A percentile compares a stretch with the other conserved stretches of the same genome.
These are phyloP conservation scores for Mimas tiliae DNA, from an alignment of 2,888 invertebrate genomes.

Conservation along the genomic window DNA sequence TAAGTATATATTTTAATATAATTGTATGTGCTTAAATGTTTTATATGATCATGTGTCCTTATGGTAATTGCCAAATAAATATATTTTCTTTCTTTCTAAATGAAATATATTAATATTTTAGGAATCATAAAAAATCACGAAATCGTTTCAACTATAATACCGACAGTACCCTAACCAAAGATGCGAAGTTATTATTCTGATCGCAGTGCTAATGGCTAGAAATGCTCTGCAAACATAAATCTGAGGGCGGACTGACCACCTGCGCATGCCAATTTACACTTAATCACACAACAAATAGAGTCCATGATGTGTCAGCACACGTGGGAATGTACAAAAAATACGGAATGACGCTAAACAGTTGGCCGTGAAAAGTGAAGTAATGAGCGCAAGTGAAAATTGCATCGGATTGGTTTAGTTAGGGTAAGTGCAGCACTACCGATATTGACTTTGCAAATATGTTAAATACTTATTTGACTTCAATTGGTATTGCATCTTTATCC, in stretches of 20 bases:
- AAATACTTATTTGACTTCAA: neutral
- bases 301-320: constrained; percentile 15
- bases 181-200: constrained; percentile 36
- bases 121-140: neutral
- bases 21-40: no score
- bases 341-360: constrained; percentile 21
- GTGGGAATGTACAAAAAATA: neutral
- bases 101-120: no score
- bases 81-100: no score
- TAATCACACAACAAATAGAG: constrained; percentile 13
- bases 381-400: constrained; percentile 22
- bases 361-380: constrained; percentile 20
- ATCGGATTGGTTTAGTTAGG: constrained; percentile 17
- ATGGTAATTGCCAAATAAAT: no score
- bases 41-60: no score
- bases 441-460: constrained; percentile 2
- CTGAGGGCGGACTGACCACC: constrained; percentile 26
- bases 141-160: neutral
- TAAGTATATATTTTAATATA: no score
- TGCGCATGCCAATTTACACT: constrained; percentile 18
- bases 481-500: neutral
- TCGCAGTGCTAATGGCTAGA: constrained; percentile 59
- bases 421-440: constrained; percentile 14
- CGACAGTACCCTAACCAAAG: constrained; percentile 15
- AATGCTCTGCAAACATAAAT: constrained; percentile 56